A percentile compares a stretch with the other conserved stretches of the same genome.
phyloP scores from a whole-genome alignment of 2,888 invertebrate genomes.

The Dryocosmus kuriphilus region DNA sequence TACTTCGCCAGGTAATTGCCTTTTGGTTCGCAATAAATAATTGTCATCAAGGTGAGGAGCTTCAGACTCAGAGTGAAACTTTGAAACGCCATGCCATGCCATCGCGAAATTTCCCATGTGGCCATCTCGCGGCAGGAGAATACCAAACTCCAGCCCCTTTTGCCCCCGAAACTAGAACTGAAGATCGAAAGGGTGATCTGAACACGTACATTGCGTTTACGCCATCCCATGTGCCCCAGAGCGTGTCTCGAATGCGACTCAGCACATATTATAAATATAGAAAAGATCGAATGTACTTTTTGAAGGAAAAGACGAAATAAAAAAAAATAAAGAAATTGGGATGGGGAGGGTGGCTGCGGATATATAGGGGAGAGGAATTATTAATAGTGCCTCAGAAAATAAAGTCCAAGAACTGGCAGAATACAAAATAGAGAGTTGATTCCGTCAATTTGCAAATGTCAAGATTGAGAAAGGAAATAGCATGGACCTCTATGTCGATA shows the following conservation, averaged over 20 bases:
- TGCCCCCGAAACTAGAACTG: conserved; percentile 5
- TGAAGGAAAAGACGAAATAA: background rate
- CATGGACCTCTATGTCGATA: background rate
- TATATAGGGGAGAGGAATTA: background rate
- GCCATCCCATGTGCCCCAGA: conserved; percentile 27
- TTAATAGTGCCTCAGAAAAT: background rate
- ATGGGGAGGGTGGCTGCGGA: no score
- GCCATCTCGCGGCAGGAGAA: conserved; percentile 31
- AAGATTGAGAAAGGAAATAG: background rate
- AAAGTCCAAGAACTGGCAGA: background rate
- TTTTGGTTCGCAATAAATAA: conserved; percentile 38
- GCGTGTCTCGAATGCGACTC: conserved; percentile 28
- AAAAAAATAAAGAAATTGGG: background rate
- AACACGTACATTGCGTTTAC: conserved; percentile 32
- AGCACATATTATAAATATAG: conserved; percentile 1
- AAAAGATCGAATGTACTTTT: background rate
- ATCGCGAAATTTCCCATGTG: conserved; percentile 39
- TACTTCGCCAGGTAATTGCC: conserved; percentile 25
- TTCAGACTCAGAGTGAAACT: conserved; percentile 24
- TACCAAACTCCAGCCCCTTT: conserved; percentile 17
- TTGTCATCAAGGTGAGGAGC: conserved; percentile 22
- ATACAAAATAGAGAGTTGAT: background rate
- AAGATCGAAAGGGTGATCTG: conserved; percentile 37
- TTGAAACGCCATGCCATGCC: conserved; percentile 24
- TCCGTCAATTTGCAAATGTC: background rate